Percentiles rank a stretch among this genome's conserved stretches.
These are phyloP conservation scores for Pempheris klunzingeri DNA, from an alignment of 2,797 vertebrate species.

Conservation along the genomic window DNA sequence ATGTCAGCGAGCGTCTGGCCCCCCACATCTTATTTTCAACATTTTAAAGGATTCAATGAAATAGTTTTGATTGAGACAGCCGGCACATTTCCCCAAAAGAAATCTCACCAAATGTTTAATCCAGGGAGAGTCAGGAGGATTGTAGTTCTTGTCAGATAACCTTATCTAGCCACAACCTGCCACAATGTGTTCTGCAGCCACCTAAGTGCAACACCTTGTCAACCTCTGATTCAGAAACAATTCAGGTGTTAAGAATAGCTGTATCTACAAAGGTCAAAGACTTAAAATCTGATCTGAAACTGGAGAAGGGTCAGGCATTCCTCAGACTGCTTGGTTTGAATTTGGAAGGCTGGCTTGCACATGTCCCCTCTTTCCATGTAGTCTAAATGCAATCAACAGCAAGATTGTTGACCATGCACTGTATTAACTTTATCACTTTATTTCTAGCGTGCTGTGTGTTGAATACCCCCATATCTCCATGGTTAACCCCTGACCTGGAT, in stretches of 20 bases:
- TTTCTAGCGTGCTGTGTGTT: conserved; percentile 30
- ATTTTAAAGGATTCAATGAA: conserved; percentile 34
- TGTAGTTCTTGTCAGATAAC: conserved; percentile 11
- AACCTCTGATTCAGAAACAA: conserved; percentile 53
- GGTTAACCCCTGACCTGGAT: conserved; percentile 50
- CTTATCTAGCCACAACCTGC: conserved; percentile 3
- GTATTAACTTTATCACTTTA: conserved; percentile 20
- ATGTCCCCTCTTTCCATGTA: conserved; percentile 23
- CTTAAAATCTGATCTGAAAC: conserved; percentile 68
- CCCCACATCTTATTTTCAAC: conserved; percentile 14
- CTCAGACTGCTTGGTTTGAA: conserved; percentile 45
- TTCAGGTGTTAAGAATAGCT: conserved; percentile 68
- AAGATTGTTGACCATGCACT: conserved; percentile 14
- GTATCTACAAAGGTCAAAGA: conserved; percentile 67
- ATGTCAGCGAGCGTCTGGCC: conserved; percentile 33
- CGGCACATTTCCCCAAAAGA: neutral
- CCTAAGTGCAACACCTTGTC: conserved; percentile 32
- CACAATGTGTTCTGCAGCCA: conserved; percentile 16
- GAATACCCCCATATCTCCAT: conserved; percentile 26
- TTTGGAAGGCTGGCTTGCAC: conserved; percentile 21
- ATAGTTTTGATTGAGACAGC: conserved; percentile 21
- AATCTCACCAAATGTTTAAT: conserved; percentile 30
- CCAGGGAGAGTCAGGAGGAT: neutral
- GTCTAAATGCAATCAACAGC: conserved; percentile 30
- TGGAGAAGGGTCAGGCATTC: conserved; percentile 62